phyloP scores from a whole-genome alignment of 2,797 vertebrate species.

The Nyctibius grandis region DNA sequence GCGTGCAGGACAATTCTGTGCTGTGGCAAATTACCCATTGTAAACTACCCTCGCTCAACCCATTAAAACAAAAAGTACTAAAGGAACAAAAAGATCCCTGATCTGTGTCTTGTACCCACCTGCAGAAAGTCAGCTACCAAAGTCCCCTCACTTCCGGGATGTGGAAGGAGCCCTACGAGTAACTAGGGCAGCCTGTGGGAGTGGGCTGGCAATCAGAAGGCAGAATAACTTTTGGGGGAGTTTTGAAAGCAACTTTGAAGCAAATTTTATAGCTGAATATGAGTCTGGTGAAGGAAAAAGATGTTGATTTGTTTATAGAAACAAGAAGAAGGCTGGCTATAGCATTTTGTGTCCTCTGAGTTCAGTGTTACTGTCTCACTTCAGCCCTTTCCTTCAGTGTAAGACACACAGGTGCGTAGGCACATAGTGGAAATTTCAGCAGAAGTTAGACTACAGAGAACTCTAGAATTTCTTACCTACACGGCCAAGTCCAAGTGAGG shows the following conservation, averaged over 20 bases:
- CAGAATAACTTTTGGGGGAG: background rate
- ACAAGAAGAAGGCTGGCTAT: background rate
- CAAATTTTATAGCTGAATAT: background rate
- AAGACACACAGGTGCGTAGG: background rate
- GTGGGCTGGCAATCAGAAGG: background rate
- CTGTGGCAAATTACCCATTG: background rate
- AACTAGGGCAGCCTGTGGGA: background rate
- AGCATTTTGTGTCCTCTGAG: background rate
- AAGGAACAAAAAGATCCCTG: background rate
- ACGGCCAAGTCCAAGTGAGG: background rate
- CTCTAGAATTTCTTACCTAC: background rate
- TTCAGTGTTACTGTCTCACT: background rate
- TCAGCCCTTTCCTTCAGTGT: background rate
- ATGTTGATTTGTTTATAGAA: background rate
- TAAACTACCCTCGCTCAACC: background rate
- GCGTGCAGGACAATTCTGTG: background rate
- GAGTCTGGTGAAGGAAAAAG: background rate
- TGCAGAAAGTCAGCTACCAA: background rate
- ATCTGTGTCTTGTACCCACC: background rate
- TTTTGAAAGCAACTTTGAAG: conserved; percentile 30
- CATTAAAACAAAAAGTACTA: background rate
- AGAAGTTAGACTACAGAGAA: background rate
- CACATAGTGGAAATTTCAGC: background rate
- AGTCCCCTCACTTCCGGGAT: background rate
- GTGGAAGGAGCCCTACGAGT: fast-evolving